A percentile compares a stretch with the other conserved stretches of the same genome.
phyloP scores from a whole-genome alignment of 1,140 invertebrate genomes.

The Brachionus manjavacas region DNA sequence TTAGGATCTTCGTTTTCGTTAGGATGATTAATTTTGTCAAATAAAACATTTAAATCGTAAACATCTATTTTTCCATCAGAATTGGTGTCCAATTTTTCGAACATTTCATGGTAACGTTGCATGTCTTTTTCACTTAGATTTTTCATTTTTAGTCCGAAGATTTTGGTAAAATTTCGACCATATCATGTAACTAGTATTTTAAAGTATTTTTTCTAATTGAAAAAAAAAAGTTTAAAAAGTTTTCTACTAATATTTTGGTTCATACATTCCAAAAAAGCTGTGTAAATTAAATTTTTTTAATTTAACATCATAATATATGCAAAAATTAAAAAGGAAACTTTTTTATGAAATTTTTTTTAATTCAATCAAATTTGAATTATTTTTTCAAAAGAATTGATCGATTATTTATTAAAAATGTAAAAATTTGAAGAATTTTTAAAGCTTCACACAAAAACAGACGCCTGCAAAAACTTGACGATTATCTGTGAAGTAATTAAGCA shows the following conservation, averaged over 20 bases:
- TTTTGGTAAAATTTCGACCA: not conserved
- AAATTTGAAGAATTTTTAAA: too few relatives aligned
- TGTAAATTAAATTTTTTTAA: not conserved
- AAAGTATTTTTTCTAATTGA: not conserved
- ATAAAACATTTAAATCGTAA: not conserved
- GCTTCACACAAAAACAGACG: too few relatives aligned
- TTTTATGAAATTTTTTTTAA: not conserved
- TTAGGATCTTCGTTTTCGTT: not conserved
- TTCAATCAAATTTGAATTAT: too few relatives aligned
- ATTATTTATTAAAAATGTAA: too few relatives aligned
- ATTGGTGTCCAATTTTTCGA: slow-evolving; percentile 31
- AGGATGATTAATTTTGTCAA: not conserved
- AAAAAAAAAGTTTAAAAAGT: not conserved
- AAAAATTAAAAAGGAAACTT: not conserved
- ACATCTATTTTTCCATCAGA: slow-evolving; percentile 39
- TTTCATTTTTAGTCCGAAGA: not conserved
- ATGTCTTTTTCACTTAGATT: slow-evolving; percentile 32
- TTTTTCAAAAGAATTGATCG: too few relatives aligned
- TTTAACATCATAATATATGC: not conserved
- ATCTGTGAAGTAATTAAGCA: too few relatives aligned
- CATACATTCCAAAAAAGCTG: not conserved
- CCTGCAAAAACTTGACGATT: too few relatives aligned
- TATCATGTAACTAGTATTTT: not conserved
- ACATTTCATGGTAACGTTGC: not conserved
- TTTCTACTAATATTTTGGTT: not conserved